These are phyloP conservation scores for Luehdorfia chinensis DNA, from an alignment of 1,140 invertebrate genomes.

Conservation along the genomic window DNA sequence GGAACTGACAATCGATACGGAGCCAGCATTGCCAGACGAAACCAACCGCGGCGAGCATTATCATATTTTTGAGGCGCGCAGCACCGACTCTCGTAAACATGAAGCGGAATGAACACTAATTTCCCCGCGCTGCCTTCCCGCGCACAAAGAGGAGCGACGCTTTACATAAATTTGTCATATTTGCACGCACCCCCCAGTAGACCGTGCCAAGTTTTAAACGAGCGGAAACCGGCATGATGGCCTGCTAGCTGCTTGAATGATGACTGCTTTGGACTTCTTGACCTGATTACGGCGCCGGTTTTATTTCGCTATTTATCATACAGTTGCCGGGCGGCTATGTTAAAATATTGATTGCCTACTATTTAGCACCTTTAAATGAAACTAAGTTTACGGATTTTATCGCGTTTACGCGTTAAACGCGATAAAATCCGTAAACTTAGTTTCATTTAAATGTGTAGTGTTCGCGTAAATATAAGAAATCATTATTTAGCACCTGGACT, in stretches of 20 bases:
- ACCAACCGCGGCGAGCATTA: conserved; percentile 51
- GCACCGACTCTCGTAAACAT: conserved; percentile 57
- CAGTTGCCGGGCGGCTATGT: too few relatives aligned
- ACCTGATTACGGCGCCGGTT: neutral
- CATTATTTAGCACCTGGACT: too few relatives aligned
- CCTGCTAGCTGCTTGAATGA: conserved; percentile 4
- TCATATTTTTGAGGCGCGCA: conserved; percentile 64
- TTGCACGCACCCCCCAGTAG: conserved; percentile 47
- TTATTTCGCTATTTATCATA: neutral
- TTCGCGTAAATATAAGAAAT: too few relatives aligned
- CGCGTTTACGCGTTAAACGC: too few relatives aligned
- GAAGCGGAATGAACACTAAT: conserved; percentile 66
- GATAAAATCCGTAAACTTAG: too few relatives aligned
- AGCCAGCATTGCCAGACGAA: too few relatives aligned
- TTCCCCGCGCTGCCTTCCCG: conserved; percentile 45
- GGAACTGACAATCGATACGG: too few relatives aligned
- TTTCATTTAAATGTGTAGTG: too few relatives aligned
- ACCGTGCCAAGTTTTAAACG: conserved; percentile 47
- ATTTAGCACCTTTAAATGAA: too few relatives aligned
- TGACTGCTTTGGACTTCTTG: neutral
- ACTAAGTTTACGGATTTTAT: too few relatives aligned
- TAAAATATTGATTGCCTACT: too few relatives aligned
- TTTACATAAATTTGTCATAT: conserved; percentile 74
- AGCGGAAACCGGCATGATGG: conserved; percentile 20
- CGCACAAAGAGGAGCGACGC: too few relatives aligned